These are phyloP conservation scores for Chromis chromis DNA, from an alignment of 2,797 vertebrate species.

Conservation along the genomic window DNA sequence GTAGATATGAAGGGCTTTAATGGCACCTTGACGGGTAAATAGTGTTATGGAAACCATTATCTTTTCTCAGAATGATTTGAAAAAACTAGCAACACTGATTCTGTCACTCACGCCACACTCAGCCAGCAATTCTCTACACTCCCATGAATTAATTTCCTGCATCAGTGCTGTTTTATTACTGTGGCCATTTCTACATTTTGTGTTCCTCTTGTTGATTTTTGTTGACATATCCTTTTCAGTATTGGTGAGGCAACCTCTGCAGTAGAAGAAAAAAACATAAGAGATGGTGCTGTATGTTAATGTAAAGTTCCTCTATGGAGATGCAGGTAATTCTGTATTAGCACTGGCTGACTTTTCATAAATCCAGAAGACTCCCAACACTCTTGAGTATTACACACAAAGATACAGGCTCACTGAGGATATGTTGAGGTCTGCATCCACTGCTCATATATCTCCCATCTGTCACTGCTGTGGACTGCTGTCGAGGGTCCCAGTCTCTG, in stretches of 20 bases:
- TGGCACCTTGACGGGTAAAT: background rate
- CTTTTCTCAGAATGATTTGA: background rate
- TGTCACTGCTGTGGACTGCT: conserved; percentile 49
- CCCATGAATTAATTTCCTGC: conserved; percentile 51
- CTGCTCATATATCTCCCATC: conserved; percentile 68
- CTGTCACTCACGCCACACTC: conserved; percentile 16
- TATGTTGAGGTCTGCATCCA: conserved; percentile 58
- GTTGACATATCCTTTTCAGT: too few relatives aligned
- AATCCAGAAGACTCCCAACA: background rate
- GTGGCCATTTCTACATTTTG: conserved; percentile 10
- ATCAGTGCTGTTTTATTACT: conserved; percentile 32
- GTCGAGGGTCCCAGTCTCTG: conserved; percentile 38
- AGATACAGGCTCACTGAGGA: conserved; percentile 35
- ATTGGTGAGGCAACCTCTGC: background rate
- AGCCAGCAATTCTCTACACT: background rate
- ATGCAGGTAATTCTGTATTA: background rate
- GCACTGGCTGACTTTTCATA: conserved; percentile 5
- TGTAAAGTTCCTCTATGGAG: too few relatives aligned
- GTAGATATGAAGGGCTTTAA: background rate
- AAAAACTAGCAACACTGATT: conserved; percentile 1
- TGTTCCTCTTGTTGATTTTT: background rate
- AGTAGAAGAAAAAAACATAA: background rate
- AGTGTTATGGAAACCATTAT: background rate
- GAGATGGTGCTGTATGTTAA: too few relatives aligned
- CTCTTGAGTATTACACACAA: conserved; percentile 12